Evolutionary conservation across 2,888 invertebrate species (phyloP), one percentile per base, ranked within the genome.

Genomic region (Kuschelorhynchus macadamiae): DNA sequence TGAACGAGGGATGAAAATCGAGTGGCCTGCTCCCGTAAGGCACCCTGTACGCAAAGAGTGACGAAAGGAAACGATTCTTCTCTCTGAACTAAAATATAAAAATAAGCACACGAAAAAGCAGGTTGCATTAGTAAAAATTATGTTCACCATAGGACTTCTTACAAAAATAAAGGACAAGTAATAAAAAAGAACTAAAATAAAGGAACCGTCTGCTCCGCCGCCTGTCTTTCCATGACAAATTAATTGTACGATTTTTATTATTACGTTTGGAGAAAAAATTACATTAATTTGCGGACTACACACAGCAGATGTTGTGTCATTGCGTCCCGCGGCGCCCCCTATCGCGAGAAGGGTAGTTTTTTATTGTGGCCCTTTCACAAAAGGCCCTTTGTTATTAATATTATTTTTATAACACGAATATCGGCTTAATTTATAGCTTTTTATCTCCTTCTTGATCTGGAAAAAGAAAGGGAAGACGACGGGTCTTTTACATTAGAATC

Each of bases 271-370:
- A 49, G 33, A 60, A 66, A 66, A 69, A 65, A 69, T 64, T 64
- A 69, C 65, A 65, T 64, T 80, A 81, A 81, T 80, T 81, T 79
- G 80, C 81, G 78, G 79, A 72, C 59, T 52, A 39, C 76, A 77
- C 70, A 74, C 75, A 74, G 80, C 81, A 81, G 81, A 79, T 81
- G 81, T 79, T 80, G 74, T 81, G 81, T 81, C 81, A 81, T 78
- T 80, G 79, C 77, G 77, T 78, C 79, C 76, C 74, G 76, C 74
- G 71, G 75, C 72, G 74, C 68, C 74, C 71, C 72, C 80, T 78
- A 68, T 76, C 74, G 71, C 77, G 73, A 73, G 74, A 75, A 79
- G 79, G 81, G 81, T 80, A 42, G 60, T 78, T 77, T 61, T 78
- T 77, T 77, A 78, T 80, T 79, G 77, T 79, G 59, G 67, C 70